Base-by-base conservation (phyloP, 2,888 invertebrate genomes). In the Chydorus sphaericus region DNA sequence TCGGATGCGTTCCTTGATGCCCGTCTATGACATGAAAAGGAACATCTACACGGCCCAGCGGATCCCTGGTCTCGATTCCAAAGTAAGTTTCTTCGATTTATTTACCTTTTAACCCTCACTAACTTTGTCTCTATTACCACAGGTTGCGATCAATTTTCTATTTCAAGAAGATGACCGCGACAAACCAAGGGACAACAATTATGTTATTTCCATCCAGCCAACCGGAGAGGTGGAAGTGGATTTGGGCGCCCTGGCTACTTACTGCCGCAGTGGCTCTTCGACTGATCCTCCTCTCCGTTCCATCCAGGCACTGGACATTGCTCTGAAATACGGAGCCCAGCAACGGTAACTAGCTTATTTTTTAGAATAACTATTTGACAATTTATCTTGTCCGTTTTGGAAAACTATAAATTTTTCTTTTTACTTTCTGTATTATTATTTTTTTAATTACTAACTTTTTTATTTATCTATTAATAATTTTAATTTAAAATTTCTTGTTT, bases 241-340 rank as follows among this genome's bases (percentile, higher is more conserved):
- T 20, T 7, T 58, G 8, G 23, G 10, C 10, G 38, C 52, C 4
- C 18, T 59, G 18, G 11, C 36, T 18, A 28, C 37, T 18, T 59
- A 59, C 50, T 20, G 48, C 38, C 2, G 33, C 2, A 55, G 8
- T 2, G 70, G 72, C 0, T 65, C 71, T 1, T 70, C 74, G 0
- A 61, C 71, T 10, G 65, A 63, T 8, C 69, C 74, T 0, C 79
- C 81, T 1, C 76, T 77, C 55, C 77, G 75, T 58, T 79, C 75
- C 1, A 70, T 85, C 16, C 88, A 87, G 67, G 87, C 85, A n/a
- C 69, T 93, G 33, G 91, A 93, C 68, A 81, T 92, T 2, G 82
- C 91, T 48, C 73, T 94, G 65, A 72, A 84, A 16, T 78, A 79
- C 65, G 74, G 81, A 29, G 78, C 82, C 1, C 71, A 76, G 49